Conservation (phyloP, 2,888 invertebrate genomes). For the Pantelozetes paolii region DNA sequence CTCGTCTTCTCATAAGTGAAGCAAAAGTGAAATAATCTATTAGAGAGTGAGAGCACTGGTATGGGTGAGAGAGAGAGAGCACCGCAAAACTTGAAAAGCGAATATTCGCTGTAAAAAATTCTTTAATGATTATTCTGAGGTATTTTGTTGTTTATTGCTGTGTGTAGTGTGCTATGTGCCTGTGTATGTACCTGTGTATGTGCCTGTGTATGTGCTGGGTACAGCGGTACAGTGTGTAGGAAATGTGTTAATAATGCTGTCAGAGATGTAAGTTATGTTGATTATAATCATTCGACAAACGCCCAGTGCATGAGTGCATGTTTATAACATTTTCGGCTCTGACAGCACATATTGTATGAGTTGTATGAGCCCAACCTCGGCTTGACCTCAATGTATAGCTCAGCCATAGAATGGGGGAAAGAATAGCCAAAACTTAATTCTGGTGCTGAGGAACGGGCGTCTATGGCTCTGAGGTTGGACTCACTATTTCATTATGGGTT, state of each 20-base stretch:
- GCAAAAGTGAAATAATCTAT: conserved; percentile 36
- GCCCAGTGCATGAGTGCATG: conserved; percentile 22
- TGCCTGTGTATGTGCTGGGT: too few species aligned
- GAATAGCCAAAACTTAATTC: conserved; percentile 5
- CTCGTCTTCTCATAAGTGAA: conserved; percentile 20
- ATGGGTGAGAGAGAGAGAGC: conserved; percentile 31
- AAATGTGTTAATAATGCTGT: conserved; percentile 35
- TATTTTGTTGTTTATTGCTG: conserved; percentile 28
- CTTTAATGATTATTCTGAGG: conserved; percentile 26
- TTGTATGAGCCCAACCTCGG: conserved; percentile 34
- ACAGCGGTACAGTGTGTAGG: too few species aligned
- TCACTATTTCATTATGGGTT: conserved; percentile 32
- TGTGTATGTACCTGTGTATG: too few species aligned
- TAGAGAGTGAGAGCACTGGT: neutral
- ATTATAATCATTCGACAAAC: conserved; percentile 35
- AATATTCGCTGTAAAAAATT: neutral
- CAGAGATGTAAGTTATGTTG: conserved; percentile 33
- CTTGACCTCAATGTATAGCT: conserved; percentile 33
- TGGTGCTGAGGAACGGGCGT: conserved; percentile 4
- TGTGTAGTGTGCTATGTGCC: too few species aligned
- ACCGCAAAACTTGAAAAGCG: conserved; percentile 6
- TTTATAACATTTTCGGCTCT: conserved; percentile 30
- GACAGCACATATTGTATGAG: conserved; percentile 22
- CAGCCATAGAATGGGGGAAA: conserved; percentile 7
- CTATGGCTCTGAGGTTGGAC: neutral